Evolutionary conservation across 2,113 vertebrate species (phyloP), one percentile per base, ranked within the genome.

Genomic region (Pelecanoides urinatrix): DNA sequence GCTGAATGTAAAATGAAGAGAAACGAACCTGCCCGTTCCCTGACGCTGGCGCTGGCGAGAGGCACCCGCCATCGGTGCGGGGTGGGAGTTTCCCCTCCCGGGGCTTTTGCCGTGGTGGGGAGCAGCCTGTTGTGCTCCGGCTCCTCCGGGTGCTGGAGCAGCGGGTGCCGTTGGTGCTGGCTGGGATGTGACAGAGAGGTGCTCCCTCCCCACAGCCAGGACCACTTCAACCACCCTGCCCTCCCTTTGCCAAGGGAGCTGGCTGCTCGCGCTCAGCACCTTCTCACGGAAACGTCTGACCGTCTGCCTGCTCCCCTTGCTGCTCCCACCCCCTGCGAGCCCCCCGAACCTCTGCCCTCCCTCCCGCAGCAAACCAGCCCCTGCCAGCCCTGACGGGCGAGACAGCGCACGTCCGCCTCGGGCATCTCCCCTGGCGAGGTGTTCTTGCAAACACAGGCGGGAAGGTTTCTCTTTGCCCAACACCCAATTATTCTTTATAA

Each of bases 241-340:
- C 63, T n/a, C 40, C 4, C 9, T 3, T 11, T 67, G 49, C 45
- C 27, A 19, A 36, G 30, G 10, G 74, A 90, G 23, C 65, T 26
- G 50, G 5, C 23, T 82, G 27, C 62, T 88, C 34, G 0, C 0
- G 6, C 26, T 63, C 47, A 32, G 38, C 61, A 13, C 30, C 71
- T 49, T 58, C 52, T 50, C 36, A 8, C 0, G 8, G 77, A 34
- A 30, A 6, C 19, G 11, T 56, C 63, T 42, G 68, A 19, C 36
- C 25, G 0, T 11, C 14, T 9, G 16, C 9, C 22, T 11, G 18
- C 34, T 55, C 21, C 16, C 36, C 12, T 16, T 8, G 4, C 56
- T 53, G 38, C 47, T 55, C 7, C 29, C 45, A 45, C 25, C 45
- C 61, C 0, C 0, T 1, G 4, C 0, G 0, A 73, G 36, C 50